Evolutionary conservation across 2,888 invertebrate species (phyloP).

Genomic region (Phorcus lineatus): DNA sequence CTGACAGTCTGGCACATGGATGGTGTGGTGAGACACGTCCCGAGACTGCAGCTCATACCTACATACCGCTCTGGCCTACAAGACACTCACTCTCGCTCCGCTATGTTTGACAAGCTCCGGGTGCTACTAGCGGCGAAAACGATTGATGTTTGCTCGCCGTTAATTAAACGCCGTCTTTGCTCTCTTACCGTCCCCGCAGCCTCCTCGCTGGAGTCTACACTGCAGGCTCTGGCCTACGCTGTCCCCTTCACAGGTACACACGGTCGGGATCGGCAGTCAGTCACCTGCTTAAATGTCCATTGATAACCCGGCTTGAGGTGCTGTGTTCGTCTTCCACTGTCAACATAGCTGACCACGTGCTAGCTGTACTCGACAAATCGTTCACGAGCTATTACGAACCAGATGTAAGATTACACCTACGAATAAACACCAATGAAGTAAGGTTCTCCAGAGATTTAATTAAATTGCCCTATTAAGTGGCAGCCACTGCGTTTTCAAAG

Average conservation of each 20-base stretch:
- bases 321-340: background rate
- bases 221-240: background rate
- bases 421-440: too few species aligned
- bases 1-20: background rate
- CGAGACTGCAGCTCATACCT: background rate
- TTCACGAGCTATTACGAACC: too few species aligned
- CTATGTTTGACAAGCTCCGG: constrained; percentile 20
- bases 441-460: too few species aligned
- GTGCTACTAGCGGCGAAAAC: constrained; percentile 19
- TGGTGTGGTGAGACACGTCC: background rate
- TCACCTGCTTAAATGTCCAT: background rate
- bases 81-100: background rate
- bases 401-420: too few species aligned
- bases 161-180: constrained; percentile 38
- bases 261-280: too few species aligned
- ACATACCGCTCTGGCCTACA: background rate
- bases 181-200: constrained; percentile 4
- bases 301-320: background rate
- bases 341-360: background rate
- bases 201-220: background rate
- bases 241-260: background rate
- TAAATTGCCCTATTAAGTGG: too few species aligned
- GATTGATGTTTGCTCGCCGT: constrained; percentile 36
- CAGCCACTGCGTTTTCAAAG: too few species aligned
- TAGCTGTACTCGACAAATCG: too few species aligned